Percentiles rank a stretch among this genome's conserved stretches.
Conservation (phyloP, 1,140 invertebrate species). For the Danaus plexippus region DNA sequence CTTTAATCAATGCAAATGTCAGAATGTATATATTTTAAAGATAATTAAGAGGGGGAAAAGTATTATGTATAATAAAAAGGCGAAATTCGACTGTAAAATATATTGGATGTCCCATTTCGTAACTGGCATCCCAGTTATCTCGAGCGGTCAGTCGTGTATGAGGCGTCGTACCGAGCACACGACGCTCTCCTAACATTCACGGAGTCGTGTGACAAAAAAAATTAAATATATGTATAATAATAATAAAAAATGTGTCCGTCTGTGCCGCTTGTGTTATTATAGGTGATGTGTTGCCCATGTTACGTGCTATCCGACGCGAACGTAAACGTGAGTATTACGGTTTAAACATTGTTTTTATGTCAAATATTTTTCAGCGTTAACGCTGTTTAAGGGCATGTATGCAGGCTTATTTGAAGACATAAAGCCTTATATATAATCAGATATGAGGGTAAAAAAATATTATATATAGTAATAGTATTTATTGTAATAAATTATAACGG, state of each 20-base stretch:
- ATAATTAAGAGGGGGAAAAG: too few species aligned
- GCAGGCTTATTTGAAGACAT: too few species aligned
- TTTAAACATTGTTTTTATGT: not conserved
- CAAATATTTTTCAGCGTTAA: slow-evolving; percentile 1
- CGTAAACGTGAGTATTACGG: slow-evolving; percentile 15
- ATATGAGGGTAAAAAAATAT: too few species aligned
- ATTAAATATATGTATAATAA: slow-evolving; percentile 11
- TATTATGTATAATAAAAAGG: too few species aligned
- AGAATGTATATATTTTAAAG: too few species aligned
- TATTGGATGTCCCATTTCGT: too few species aligned
- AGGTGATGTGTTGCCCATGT: slow-evolving; percentile 22
- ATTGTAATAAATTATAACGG: too few species aligned
- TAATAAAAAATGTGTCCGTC: slow-evolving; percentile 24
- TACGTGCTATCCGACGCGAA: slow-evolving; percentile 1
- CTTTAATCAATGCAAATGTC: too few species aligned
- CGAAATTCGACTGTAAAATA: too few species aligned
- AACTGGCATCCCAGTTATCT: slow-evolving; percentile 18
- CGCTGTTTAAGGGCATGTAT: too few species aligned
- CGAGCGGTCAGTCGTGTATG: slow-evolving; percentile 18
- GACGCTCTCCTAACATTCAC: slow-evolving; percentile 7
- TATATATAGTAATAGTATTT: too few species aligned
- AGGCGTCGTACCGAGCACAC: slow-evolving; percentile 19
- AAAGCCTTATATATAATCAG: too few species aligned
- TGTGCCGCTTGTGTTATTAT: slow-evolving; percentile 22
- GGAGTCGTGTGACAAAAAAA: slow-evolving; percentile 13